Conservation (phyloP, 2,888 invertebrate genomes). For the Heliconius sara region DNA sequence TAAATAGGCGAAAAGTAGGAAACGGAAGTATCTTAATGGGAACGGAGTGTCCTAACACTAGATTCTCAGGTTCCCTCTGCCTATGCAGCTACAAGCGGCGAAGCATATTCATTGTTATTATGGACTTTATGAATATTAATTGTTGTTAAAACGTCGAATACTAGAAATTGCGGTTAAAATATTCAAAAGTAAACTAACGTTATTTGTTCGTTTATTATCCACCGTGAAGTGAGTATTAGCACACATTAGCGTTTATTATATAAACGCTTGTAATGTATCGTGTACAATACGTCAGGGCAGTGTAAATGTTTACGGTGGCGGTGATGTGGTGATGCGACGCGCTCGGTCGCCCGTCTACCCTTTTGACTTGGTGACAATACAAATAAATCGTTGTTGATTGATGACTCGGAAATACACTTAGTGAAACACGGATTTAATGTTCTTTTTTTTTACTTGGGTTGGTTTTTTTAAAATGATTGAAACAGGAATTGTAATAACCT, state of each 20-base stretch:
- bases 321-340: constrained; percentile 54
- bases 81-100: no score
- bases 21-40: no score
- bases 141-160: constrained; percentile 3
- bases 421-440: constrained; percentile 21
- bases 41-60: no score
- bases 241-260: constrained; percentile 64
- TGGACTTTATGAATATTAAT: neutral
- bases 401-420: constrained; percentile 52
- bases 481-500: neutral
- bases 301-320: constrained; percentile 61
- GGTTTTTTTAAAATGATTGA: no score
- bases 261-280: constrained; percentile 72
- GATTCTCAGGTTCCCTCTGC: no score
- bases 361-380: constrained; percentile 52
- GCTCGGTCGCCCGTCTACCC: constrained; percentile 48
- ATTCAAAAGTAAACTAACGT: constrained; percentile 36
- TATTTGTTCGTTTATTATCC: constrained; percentile 54
- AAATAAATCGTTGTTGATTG: constrained; percentile 53
- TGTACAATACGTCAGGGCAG: constrained; percentile 59
- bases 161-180: constrained; percentile 32
- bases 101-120: neutral
- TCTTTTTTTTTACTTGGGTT: neutral
- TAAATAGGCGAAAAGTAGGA: no score
- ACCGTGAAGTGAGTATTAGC: constrained; percentile 62